Evolutionary conservation across 2,888 invertebrate genomes (phyloP).

Genomic region (Tryphoninae sp.): DNA sequence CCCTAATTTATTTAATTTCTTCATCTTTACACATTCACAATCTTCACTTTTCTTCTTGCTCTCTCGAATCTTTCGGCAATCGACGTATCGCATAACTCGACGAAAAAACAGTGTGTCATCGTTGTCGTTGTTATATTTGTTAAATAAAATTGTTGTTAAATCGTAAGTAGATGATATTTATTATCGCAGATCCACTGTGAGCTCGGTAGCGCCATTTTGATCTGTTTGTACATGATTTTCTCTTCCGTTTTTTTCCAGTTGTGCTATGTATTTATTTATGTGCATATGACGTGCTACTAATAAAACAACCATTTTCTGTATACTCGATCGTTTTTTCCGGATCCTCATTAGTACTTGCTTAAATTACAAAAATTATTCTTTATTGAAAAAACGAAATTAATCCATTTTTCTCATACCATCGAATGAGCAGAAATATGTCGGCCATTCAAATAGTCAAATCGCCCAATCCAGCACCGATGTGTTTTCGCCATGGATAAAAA

Average conservation of each 20-base stretch:
- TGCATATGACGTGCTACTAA: slow-evolving; percentile 17
- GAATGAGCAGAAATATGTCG: neutral
- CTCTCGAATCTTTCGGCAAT: slow-evolving; percentile 2
- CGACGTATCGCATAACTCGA: neutral
- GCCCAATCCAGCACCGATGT: neutral
- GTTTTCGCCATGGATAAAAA: neutral
- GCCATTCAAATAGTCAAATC: neutral
- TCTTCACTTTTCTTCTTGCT: slow-evolving; percentile 1
- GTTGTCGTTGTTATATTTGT: neutral
- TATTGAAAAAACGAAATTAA: neutral
- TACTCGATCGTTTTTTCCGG: neutral
- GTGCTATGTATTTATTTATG: slow-evolving; percentile 46
- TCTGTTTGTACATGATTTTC: slow-evolving; percentile 47
- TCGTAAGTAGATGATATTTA: slow-evolving; percentile 44
- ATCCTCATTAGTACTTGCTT: neutral
- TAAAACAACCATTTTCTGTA: slow-evolving; percentile 47
- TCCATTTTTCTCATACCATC: no score
- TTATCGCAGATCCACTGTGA: slow-evolving; percentile 30
- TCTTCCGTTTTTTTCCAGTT: slow-evolving; percentile 26
- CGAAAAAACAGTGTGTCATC: neutral
- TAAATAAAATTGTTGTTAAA: slow-evolving; percentile 41
- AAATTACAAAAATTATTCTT: neutral
- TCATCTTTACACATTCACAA: slow-evolving; percentile 2
- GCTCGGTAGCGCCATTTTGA: slow-evolving; percentile 29
- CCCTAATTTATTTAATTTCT: slow-evolving; percentile 32